A percentile compares a stretch with the other conserved stretches of the same genome.
Evolutionary conservation across 2,113 vertebrate species (phyloP).

Genomic region (Craseonycteris thonglongyai): DNA sequence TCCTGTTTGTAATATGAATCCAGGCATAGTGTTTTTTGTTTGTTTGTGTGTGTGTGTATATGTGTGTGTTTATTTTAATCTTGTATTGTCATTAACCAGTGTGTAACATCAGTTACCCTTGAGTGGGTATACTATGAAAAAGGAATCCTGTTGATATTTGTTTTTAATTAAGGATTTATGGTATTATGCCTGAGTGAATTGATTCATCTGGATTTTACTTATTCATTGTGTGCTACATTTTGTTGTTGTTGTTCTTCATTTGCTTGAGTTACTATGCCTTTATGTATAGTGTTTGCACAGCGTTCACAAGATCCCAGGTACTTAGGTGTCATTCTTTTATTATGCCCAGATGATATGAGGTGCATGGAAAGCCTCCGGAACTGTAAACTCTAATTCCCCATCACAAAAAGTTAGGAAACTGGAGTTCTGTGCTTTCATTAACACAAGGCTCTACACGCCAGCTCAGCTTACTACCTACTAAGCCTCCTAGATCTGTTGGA

Average conservation of each 20-base stretch:
- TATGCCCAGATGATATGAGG: conserved; percentile 57
- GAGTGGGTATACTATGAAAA: neutral
- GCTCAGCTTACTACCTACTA: conserved; percentile 72
- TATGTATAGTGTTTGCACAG: conserved; percentile 11
- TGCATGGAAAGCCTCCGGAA: conserved; percentile 67
- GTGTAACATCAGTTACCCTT: conserved; percentile 32
- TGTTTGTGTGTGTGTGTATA: too few relatives aligned
- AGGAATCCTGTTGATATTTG: neutral
- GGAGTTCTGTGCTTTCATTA: conserved; percentile 75
- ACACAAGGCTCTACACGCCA: conserved; percentile 64
- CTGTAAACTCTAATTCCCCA: conserved; percentile 73
- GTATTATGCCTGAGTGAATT: conserved; percentile 63
- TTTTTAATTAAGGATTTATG: conserved; percentile 35
- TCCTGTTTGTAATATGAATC: conserved; percentile 6
- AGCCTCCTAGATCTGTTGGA: conserved; percentile 71
- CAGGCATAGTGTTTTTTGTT: neutral
- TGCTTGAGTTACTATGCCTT: conserved; percentile 22
- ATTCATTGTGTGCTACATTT: conserved; percentile 49
- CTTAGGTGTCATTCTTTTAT: conserved; percentile 54
- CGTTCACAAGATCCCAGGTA: conserved; percentile 58
- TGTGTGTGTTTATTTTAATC: conserved; percentile 55
- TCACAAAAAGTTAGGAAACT: conserved; percentile 73
- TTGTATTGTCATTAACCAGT: conserved; percentile 34
- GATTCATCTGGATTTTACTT: conserved; percentile 66
- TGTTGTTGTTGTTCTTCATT: conserved; percentile 64